Percentiles rank a stretch among this genome's conserved stretches.
Conservation (phyloP, 2,797 vertebrate genomes). For the Lepidocolaptes lacrymiger region DNA sequence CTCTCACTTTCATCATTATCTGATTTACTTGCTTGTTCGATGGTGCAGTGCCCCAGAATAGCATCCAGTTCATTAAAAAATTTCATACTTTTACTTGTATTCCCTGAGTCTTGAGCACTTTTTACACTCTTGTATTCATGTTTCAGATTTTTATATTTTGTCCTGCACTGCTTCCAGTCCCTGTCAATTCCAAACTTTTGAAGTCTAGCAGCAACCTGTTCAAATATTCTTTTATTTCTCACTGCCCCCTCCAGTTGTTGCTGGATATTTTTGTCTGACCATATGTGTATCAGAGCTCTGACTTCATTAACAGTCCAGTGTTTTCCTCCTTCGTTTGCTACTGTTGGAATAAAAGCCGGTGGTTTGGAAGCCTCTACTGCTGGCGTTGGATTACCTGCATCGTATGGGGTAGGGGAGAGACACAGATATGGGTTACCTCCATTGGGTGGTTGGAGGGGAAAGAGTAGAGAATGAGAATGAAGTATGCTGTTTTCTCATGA, state of each 20-base stretch:
- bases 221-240: slow-evolving; percentile 92
- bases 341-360: slow-evolving; percentile 69
- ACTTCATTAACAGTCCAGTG: slow-evolving; percentile 92
- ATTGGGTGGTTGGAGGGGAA: neutral
- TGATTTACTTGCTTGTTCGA: slow-evolving; percentile 70
- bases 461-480: slow-evolving; percentile 25
- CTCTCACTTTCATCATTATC: slow-evolving; percentile 53
- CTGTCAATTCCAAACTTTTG: slow-evolving; percentile 87
- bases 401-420: slow-evolving; percentile 35
- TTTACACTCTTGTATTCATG: slow-evolving; percentile 90
- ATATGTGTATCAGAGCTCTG: slow-evolving; percentile 84
- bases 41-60: slow-evolving; percentile 83
- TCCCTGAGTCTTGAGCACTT: slow-evolving; percentile 77
- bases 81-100: slow-evolving; percentile 85
- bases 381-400: slow-evolving; percentile 56
- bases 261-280: slow-evolving; percentile 85
- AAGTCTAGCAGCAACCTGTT: slow-evolving; percentile 88
- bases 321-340: slow-evolving; percentile 87
- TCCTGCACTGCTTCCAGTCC: slow-evolving; percentile 92
- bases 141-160: slow-evolving; percentile 93
- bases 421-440: slow-evolving; percentile 49
- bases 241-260: slow-evolving; percentile 86
- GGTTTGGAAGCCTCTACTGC: slow-evolving; percentile 54
- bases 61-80: slow-evolving; percentile 89
- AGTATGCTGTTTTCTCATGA: neutral